Conservation (phyloP, 2,888 invertebrate species). For the Bibio marci region DNA sequence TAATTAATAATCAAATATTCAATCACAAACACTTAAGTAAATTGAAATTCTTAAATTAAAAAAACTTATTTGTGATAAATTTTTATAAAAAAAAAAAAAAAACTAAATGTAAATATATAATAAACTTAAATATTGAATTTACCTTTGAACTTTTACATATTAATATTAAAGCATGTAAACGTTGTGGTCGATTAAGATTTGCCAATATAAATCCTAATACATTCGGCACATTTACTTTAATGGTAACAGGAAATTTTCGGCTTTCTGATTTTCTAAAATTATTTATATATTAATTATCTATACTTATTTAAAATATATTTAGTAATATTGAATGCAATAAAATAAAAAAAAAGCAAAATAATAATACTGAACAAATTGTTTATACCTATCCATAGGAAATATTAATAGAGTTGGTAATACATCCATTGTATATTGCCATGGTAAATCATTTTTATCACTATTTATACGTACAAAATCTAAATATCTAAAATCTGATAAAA, state of each 20-base stretch:
- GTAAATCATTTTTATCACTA: constrained; percentile 67
- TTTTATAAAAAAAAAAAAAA: too few relatives aligned
- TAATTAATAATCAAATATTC: too few relatives aligned
- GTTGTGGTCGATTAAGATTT: constrained; percentile 38
- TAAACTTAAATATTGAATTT: constrained; percentile 9
- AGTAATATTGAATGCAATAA: constrained; percentile 6
- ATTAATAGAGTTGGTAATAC: constrained; percentile 64
- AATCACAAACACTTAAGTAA: too few relatives aligned
- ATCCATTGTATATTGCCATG: constrained; percentile 58
- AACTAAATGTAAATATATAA: too few relatives aligned
- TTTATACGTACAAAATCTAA: constrained; percentile 53
- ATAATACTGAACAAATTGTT: too few relatives aligned
- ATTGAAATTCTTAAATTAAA: too few relatives aligned
- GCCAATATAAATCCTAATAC: constrained; percentile 55
- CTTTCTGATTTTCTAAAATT: constrained; percentile 49
- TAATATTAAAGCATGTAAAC: constrained; percentile 35
- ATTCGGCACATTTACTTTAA: constrained; percentile 21
- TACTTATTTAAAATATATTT: constrained; percentile 1
- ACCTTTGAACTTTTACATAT: constrained; percentile 35
- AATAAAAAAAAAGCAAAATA: too few relatives aligned
- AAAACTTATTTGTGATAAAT: too few relatives aligned
- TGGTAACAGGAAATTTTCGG: constrained; percentile 42
- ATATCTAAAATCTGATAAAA: constrained; percentile 35
- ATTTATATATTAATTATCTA: constrained; percentile 3
- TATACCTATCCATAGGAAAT: constrained; percentile 52